Percentiles rank a stretch among this genome's conserved stretches.
These are phyloP conservation scores for Agrochola circellaris DNA, from an alignment of 2,888 invertebrate species.

Conservation along the genomic window DNA sequence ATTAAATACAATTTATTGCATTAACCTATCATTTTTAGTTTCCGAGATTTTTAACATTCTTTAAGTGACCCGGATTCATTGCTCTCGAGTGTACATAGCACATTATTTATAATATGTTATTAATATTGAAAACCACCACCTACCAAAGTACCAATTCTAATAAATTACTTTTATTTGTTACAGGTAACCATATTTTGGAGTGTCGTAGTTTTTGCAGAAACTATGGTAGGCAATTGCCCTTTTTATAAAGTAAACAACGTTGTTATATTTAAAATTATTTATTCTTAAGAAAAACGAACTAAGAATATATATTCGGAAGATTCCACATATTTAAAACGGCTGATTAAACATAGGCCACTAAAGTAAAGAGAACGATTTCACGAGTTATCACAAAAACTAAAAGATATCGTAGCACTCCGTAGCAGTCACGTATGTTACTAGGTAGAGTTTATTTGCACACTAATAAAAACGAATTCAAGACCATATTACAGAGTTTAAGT, in stretches of 20 bases:
- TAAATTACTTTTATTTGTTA: conserved; percentile 33
- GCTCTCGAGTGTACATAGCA: too few species aligned
- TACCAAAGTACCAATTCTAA: conserved; percentile 26
- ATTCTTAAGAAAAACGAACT: background rate
- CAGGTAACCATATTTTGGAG: conserved; percentile 49
- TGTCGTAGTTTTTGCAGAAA: background rate
- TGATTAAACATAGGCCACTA: background rate
- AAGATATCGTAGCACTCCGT: background rate
- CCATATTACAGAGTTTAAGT: background rate
- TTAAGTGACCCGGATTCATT: too few species aligned
- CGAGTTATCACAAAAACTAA: background rate
- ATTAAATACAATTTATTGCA: too few species aligned
- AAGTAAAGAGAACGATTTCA: background rate
- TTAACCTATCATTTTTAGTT: too few species aligned
- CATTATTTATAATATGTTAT: background rate
- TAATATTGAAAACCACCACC: background rate
- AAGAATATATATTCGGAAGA: background rate
- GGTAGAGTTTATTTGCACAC: conserved; percentile 15
- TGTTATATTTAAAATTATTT: too few species aligned
- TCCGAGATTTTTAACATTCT: too few species aligned
- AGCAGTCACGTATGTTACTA: background rate
- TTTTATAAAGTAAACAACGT: background rate
- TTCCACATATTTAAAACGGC: too few species aligned
- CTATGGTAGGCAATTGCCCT: background rate
- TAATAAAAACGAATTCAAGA: background rate